phyloP scores from a whole-genome alignment of 2,113 vertebrate genomes.

The Dicerorhinus sumatrensis region DNA sequence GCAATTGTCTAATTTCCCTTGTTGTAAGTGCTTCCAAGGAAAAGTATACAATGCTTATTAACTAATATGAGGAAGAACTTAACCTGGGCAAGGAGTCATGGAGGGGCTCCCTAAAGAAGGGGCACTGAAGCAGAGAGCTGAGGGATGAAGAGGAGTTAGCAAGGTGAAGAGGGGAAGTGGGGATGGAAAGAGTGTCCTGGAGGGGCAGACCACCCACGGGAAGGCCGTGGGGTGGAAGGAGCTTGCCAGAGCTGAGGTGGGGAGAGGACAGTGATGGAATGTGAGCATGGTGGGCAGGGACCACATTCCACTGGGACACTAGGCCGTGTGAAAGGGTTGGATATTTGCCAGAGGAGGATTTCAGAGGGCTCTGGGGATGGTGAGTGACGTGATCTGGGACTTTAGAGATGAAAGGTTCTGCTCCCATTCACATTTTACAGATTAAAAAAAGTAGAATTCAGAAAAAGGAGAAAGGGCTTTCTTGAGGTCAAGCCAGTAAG shows the following conservation, averaged over 20 bases:
- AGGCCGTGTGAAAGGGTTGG: neutral
- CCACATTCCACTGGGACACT: accelerated
- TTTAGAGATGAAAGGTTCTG: neutral
- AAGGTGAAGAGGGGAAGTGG: neutral
- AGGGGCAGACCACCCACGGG: no score
- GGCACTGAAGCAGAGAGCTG: neutral
- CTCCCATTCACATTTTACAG: neutral
- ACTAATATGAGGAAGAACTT: neutral
- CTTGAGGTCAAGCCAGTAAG: neutral
- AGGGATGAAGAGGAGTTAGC: neutral
- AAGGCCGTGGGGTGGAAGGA: neutral
- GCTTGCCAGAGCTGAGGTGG: neutral
- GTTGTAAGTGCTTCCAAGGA: neutral
- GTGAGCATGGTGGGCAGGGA: accelerated
- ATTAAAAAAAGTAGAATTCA: neutral
- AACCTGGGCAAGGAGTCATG: neutral
- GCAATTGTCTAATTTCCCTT: neutral
- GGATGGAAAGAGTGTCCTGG: neutral
- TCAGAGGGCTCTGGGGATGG: neutral
- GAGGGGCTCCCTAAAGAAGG: neutral
- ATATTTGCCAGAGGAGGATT: neutral
- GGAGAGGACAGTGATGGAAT: neutral
- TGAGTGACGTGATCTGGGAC: neutral
- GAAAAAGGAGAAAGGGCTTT: neutral
- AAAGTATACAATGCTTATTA: neutral